Conservation (phyloP, 2,797 vertebrate genomes). For the Takifugu rubripes region DNA sequence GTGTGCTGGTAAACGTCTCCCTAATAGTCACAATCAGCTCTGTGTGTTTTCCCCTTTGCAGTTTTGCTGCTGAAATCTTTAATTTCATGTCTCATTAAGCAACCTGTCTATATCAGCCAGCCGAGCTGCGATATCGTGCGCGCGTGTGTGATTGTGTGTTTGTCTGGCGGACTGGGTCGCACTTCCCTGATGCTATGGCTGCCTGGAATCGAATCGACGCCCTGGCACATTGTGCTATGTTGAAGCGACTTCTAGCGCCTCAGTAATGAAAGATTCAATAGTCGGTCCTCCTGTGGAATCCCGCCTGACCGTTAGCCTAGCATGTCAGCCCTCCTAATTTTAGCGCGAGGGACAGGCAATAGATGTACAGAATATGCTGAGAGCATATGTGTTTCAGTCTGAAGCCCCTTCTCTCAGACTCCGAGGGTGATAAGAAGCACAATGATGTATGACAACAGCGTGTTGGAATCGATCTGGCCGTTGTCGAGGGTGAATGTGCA, state of each 20-base stretch:
- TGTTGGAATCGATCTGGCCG: constrained; percentile 53
- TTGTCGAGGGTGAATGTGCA: constrained; percentile 7
- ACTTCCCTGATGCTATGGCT: constrained; percentile 52
- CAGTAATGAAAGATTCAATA: constrained; percentile 51
- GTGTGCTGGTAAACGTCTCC: constrained; percentile 25
- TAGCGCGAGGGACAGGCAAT: constrained; percentile 15
- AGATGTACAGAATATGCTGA: neutral
- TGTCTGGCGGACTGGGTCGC: constrained; percentile 48
- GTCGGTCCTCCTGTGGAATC: constrained; percentile 25
- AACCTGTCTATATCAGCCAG: constrained; percentile 64
- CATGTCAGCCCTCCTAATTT: constrained; percentile 23
- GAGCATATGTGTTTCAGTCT: constrained; percentile 26
- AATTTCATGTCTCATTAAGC: constrained; percentile 81
- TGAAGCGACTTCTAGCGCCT: constrained; percentile 46
- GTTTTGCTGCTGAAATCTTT: constrained; percentile 66
- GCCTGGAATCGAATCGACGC: constrained; percentile 47
- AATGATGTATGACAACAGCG: constrained; percentile 64
- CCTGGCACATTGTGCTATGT: constrained; percentile 42
- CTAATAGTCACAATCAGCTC: constrained; percentile 55
- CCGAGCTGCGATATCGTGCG: constrained; percentile 44
- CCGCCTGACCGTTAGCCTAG: constrained; percentile 19
- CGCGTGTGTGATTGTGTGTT: constrained; percentile 9
- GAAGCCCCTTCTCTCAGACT: constrained; percentile 21
- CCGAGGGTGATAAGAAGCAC: constrained; percentile 52
- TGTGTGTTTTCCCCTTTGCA: constrained; percentile 62